Evolutionary conservation across 35 echinoderm and acorn worm genomes (phyloP).

Genomic region (Eucidaris tribuloides): DNA sequence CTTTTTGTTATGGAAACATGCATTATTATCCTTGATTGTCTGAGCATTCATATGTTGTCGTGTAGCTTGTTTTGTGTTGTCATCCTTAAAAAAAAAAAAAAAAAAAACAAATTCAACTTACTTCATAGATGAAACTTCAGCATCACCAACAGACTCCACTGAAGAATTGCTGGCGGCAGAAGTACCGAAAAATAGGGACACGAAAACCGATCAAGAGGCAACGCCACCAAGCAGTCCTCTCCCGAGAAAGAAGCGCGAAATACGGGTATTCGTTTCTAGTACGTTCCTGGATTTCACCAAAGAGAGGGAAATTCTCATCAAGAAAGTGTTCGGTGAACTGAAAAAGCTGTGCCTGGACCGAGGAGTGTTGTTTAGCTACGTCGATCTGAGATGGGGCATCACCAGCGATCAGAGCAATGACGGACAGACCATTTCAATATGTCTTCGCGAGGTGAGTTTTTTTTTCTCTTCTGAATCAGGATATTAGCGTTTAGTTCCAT

Average conservation of each 20-base stretch:
- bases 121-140: not conserved
- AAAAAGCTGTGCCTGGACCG: slow-evolving; percentile 79
- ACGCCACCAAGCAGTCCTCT: not conserved
- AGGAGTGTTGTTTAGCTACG: slow-evolving; percentile 87
- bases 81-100: too few species aligned
- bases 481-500: too few species aligned
- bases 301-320: slow-evolving; percentile 81
- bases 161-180: too few species aligned
- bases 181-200: not conserved
- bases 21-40: too few species aligned
- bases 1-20: too few species aligned
- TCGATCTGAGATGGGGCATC: slow-evolving; percentile 92
- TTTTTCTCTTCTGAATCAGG: too few species aligned
- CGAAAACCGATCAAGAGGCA: not conserved
- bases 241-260: slow-evolving; percentile 69
- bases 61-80: too few species aligned
- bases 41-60: too few species aligned
- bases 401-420: slow-evolving; percentile 61
- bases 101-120: too few species aligned
- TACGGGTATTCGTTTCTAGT: slow-evolving; percentile 86
- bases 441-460: slow-evolving; percentile 69
- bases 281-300: slow-evolving; percentile 79
- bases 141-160: not conserved
- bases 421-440: slow-evolving; percentile 82
- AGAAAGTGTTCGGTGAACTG: slow-evolving; percentile 81